These are phyloP conservation scores for Nymphicus hollandicus DNA, from an alignment of 2,113 vertebrate species.

Conservation along the genomic window DNA sequence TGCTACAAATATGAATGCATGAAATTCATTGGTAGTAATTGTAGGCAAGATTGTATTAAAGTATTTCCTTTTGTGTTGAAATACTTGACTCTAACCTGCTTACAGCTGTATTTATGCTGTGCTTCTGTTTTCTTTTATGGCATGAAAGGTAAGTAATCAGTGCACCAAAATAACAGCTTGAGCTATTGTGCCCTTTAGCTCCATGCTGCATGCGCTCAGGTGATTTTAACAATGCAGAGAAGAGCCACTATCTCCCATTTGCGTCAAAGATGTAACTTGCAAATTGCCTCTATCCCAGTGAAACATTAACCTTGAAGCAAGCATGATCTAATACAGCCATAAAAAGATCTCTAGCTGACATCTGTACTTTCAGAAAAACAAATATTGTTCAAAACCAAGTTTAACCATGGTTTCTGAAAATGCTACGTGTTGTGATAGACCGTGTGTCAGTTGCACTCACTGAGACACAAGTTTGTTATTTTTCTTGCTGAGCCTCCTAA, in stretches of 20 bases:
- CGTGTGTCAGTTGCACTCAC: not conserved
- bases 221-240: not conserved
- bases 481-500: not conserved
- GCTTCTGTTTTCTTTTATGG: not conserved
- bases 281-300: not conserved
- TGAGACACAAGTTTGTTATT: not conserved
- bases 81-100: not conserved
- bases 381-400: not conserved
- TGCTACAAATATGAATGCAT: not conserved
- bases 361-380: slow-evolving; percentile 1
- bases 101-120: not conserved
- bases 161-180: not conserved
- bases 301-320: slow-evolving; percentile 21
- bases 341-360: not conserved
- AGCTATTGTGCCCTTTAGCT: not conserved
- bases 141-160: not conserved
- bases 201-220: not conserved
- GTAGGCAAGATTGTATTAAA: not conserved
- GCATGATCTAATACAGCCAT: not conserved
- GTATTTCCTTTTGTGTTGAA: not conserved
- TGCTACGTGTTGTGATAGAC: not conserved
- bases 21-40: not conserved
- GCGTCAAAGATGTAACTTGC: not conserved
- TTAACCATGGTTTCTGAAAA: not conserved
- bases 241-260: not conserved